These are phyloP conservation scores for Drosophila burlai DNA, from an alignment of 1,140 invertebrate genomes.

Conservation along the genomic window DNA sequence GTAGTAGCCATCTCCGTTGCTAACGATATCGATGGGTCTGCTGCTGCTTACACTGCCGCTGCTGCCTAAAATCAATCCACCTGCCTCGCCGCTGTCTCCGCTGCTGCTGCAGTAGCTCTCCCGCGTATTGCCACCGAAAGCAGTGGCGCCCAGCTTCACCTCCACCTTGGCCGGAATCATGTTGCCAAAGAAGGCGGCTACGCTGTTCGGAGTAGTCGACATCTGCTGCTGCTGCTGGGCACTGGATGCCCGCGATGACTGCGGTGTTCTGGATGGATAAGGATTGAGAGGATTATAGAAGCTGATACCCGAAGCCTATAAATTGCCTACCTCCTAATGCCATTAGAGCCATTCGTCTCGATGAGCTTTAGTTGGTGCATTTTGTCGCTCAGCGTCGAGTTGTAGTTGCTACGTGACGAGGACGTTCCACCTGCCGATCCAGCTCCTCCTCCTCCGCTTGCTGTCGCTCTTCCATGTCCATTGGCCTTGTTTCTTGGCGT, in stretches of 20 bases:
- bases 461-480: slow-evolving; percentile 5
- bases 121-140: slow-evolving; percentile 35
- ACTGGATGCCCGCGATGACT: slow-evolving; percentile 58
- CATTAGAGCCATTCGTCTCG: slow-evolving; percentile 50
- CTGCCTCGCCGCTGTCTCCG: slow-evolving; percentile 55
- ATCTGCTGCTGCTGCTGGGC: slow-evolving; percentile 55
- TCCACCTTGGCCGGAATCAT: slow-evolving; percentile 83
- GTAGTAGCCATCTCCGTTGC: slow-evolving; percentile 53
- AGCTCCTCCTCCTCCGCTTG: slow-evolving; percentile 2
- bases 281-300: not conserved
- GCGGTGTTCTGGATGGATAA: slow-evolving; percentile 52
- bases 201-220: slow-evolving; percentile 70
- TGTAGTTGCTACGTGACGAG: slow-evolving; percentile 11
- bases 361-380: slow-evolving; percentile 70
- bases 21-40: slow-evolving; percentile 75
- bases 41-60: slow-evolving; percentile 28
- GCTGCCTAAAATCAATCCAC: slow-evolving; percentile 1
- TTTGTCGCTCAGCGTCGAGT: slow-evolving; percentile 65
- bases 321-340: slow-evolving; percentile 37
- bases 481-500: slow-evolving; percentile 50
- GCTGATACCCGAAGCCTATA: not conserved
- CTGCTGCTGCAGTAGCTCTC: slow-evolving; percentile 71
- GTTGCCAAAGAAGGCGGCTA: slow-evolving; percentile 82
- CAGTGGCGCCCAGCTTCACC: slow-evolving; percentile 66
- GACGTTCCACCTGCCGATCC: slow-evolving; percentile 1